Evolutionary conservation across 2,113 vertebrate genomes (phyloP).

Genomic region (Rhabdomys dilectus): DNA sequence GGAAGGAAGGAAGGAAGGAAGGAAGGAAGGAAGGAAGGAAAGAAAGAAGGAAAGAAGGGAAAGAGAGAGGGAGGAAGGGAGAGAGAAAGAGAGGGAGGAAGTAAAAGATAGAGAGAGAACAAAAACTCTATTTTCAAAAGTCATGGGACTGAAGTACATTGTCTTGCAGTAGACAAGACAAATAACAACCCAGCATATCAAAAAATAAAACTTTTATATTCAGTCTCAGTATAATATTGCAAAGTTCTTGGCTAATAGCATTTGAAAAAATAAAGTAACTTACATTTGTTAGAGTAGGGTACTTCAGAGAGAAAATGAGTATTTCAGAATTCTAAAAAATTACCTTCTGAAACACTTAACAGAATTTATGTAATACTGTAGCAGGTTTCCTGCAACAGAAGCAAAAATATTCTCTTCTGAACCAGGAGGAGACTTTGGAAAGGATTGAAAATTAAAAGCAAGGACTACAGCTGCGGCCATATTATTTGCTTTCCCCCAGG

Average conservation of each 20-base stretch:
- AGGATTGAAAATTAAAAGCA: not conserved
- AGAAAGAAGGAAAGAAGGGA: fast-evolving
- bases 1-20: fast-evolving
- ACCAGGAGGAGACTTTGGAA: not conserved
- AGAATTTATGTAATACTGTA: not conserved
- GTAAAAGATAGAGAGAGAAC: no score
- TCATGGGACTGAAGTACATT: not conserved
- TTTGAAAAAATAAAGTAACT: slow-evolving; percentile 48
- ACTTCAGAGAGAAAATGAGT: not conserved
- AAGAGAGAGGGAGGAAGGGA: no score
- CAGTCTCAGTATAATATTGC: slow-evolving; percentile 19
- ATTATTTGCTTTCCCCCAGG: not conserved
- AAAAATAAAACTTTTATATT: not conserved
- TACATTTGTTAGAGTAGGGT: not conserved
- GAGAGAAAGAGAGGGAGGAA: no score
- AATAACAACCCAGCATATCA: not conserved
- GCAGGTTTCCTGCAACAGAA: not conserved
- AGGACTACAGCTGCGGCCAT: not conserved
- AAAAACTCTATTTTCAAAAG: not conserved
- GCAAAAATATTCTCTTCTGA: not conserved
- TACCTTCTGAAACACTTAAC: not conserved
- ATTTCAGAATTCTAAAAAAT: slow-evolving; percentile 32
- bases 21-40: no score
- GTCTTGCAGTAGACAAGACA: not conserved
- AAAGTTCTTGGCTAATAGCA: slow-evolving; percentile 9